A percentile compares a stretch with the other conserved stretches of the same genome.
These are phyloP conservation scores for Nyctibius grandis DNA, from an alignment of 2,797 vertebrate genomes.

Conservation along the genomic window DNA sequence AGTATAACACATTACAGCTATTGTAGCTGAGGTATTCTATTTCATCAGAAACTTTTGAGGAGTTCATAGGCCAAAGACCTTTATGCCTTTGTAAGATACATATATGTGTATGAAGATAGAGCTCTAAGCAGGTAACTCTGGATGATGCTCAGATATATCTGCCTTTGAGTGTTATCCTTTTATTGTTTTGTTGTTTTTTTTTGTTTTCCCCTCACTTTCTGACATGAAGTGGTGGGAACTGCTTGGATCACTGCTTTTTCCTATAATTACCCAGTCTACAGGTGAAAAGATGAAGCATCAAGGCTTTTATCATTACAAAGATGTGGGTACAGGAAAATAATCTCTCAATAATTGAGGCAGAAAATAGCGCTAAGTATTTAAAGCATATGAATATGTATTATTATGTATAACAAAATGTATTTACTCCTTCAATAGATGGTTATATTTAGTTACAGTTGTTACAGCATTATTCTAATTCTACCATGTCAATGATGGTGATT, in stretches of 20 bases:
- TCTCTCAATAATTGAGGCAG: not conserved
- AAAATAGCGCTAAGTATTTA: not conserved
- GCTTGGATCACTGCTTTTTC: not conserved
- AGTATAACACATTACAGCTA: not conserved
- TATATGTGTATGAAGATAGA: not conserved
- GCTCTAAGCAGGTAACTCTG: not conserved
- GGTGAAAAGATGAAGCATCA: not conserved
- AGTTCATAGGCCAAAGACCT: not conserved
- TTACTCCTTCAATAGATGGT: not conserved
- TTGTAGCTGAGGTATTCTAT: not conserved
- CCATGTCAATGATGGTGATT: not conserved
- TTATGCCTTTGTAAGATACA: not conserved
- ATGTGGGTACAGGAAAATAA: not conserved
- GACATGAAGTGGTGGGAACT: not conserved
- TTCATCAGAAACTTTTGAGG: not conserved
- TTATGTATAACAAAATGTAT: not conserved
- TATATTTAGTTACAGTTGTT: constrained; percentile 19
- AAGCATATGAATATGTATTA: constrained; percentile 1
- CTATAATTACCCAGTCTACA: not conserved
- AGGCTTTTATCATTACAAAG: not conserved
- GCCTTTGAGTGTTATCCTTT: not conserved
- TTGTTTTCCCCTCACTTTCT: not conserved
- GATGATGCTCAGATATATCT: not conserved
- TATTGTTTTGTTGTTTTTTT: not conserved
- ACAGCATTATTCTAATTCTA: not conserved